Conservation (phyloP, 2,113 vertebrate species). For the Pontoporia blainvillei region DNA sequence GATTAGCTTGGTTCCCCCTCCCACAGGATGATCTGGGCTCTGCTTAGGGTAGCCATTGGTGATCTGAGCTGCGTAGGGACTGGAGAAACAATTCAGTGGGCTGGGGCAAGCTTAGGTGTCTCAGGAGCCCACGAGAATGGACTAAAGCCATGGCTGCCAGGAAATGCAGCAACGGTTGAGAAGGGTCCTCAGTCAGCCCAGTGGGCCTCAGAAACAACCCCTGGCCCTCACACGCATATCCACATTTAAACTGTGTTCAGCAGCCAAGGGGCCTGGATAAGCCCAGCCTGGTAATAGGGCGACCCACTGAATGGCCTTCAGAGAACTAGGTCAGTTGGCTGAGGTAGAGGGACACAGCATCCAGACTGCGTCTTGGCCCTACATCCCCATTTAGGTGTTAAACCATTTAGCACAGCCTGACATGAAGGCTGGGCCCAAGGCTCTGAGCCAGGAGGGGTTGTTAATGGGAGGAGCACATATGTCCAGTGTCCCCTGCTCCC, state of each 20-base stretch:
- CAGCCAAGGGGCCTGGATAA: not conserved
- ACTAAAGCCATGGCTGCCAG: not conserved
- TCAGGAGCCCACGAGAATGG: not conserved
- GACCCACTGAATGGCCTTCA: not conserved
- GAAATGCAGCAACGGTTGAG: not conserved
- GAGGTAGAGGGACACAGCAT: not conserved
- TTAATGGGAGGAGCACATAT: not conserved
- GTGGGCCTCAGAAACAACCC: not conserved
- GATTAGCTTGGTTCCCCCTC: not conserved
- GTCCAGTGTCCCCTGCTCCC: not conserved
- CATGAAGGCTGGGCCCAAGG: not conserved
- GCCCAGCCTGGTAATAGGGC: not conserved
- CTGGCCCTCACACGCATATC: not conserved
- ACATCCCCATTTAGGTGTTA: no score
- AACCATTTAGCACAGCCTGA: not conserved
- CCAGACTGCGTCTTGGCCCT: not conserved
- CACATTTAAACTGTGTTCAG: not conserved
- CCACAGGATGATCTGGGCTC: not conserved
- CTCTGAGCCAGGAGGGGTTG: not conserved
- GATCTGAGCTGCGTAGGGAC: not conserved
- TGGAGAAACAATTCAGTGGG: not conserved
- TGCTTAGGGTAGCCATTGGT: not conserved
- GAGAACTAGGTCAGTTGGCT: not conserved
- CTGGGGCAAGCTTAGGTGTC: not conserved
- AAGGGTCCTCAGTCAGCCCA: not conserved